Evolutionary conservation across 2,797 vertebrate species (phyloP), one percentile per base, ranked within the genome.

Genomic region (Helarctos malayanus): DNA sequence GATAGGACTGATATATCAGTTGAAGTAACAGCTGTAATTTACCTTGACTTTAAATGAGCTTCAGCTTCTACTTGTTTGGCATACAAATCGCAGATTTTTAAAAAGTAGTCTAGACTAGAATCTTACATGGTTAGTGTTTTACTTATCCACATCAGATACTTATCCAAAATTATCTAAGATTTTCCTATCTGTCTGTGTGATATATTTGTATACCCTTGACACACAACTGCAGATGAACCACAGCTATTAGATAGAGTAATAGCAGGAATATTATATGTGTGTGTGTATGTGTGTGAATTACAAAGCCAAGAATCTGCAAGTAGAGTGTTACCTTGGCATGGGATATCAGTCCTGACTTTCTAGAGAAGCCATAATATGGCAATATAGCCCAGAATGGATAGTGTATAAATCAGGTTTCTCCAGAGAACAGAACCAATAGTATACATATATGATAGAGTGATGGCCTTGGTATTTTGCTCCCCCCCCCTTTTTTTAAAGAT

Each of bases 41-140:
- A 97, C 97, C 93, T 96, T 92, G 94, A 95, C 94, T 96, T 97
- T 96, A 93, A 96, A 97, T 96, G 76, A 97, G 76, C 52, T 95
- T 94, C 73, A 32, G 15, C 45, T 85, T 96, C 86, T 91, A 84
- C 76, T 89, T 96, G 49, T 75, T 93, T 93, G 94, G 86, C 80
- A 96, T 96, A 94, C 71, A 92, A 95, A 97, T 94, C 96, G 75
- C 7, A 88, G 41, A 89, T 54, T 38, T 85, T 96, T 78, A 9
- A 32, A 93, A 90, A 81, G 59, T 69, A 29, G 12, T 47, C 59
- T 87, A 93, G 65, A 94, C 32, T 78, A 87, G 91, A 82, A 38
- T 86, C 78, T 83, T 88, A 23, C 82, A 84, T 54, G 35, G 13
- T 82, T 94, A 69, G 45, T 59, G 10, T 92, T 95, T 91, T 80